Base-by-base conservation (phyloP, 2,113 vertebrate species). In the Catharus fuscescens region DNA sequence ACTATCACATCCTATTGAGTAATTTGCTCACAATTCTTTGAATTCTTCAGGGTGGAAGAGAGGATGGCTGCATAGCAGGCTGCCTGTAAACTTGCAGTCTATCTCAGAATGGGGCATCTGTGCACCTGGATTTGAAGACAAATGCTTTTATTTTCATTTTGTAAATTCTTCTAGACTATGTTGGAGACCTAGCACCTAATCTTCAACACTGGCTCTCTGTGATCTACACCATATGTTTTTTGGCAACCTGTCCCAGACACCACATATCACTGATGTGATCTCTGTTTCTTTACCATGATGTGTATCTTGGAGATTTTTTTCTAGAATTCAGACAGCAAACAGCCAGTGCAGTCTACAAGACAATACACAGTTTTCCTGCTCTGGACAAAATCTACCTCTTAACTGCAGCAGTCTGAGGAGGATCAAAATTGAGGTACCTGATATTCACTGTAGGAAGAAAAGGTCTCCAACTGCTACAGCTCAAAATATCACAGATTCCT, bases 141-240 rank as follows among this genome's bases (percentile, higher is more conserved):
- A 81, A 64, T 28, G 6, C 1, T 47, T 59, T 60, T 17, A 7
- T 38, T 54, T 73, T 24, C 0, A 18, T 79, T 88, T 72, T 82
- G 2, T 32, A 52, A 70, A 6, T 53, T 82, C 31, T 57, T 61
- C 40, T 73, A 40, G 44, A 6, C 38, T 67, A 5, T 13, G 9
- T 2, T 12, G 34, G 31, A 56, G 25, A 53, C 19, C 31, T 42
- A 56, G 13, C 23, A 76, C 38, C 9, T 38, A 10, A 81, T 18
- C 19, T 82, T 91, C 53, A 54, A 18, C 9, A 15, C 8, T n/a
- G 24, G 1, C 6, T 70, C 5, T n/a, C 40, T 84, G 10, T 64
- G 40, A 61, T 25, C 29, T 71, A 23, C 19, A 26, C 10, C 32
- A 25, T 0, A 0, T 2, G 0, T 12, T 29, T 17, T 48, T 48